Evolutionary conservation across 92 coral and sea anemone genomes (phyloP).

Genomic region (Palythoa heliodiscus): DNA sequence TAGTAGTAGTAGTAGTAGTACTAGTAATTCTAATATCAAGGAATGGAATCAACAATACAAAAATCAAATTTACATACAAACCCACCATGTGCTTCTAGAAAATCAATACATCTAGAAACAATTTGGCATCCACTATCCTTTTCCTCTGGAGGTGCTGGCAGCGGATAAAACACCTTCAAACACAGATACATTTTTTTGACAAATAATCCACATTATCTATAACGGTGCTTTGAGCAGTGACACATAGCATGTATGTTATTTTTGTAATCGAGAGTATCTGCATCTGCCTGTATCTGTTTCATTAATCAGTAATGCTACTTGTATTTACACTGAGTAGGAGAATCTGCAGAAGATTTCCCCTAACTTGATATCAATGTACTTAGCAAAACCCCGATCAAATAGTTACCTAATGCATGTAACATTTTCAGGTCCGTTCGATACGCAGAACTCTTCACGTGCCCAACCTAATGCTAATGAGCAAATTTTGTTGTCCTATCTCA

Average conservation of each 20-base stretch:
- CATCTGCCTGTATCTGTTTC: too few species aligned
- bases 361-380: not conserved
- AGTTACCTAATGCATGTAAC: not conserved
- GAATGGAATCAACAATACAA: not conserved
- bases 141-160: slow-evolving; percentile 49
- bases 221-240: not conserved
- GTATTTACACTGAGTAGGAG: too few species aligned
- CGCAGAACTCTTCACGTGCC: too few species aligned
- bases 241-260: not conserved
- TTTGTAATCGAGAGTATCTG: not conserved
- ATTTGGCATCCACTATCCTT: slow-evolving; percentile 80
- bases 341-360: not conserved
- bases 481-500: too few species aligned
- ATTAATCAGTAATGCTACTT: too few species aligned
- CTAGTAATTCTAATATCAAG: not conserved
- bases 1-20: too few species aligned
- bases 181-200: not conserved
- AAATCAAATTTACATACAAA: not conserved
- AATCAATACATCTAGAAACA: slow-evolving; percentile 89
- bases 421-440: too few species aligned
- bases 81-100: slow-evolving; percentile 83
- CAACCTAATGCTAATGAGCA: too few species aligned
- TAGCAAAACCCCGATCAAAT: not conserved
- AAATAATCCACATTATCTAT: not conserved
- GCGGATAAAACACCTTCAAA: slow-evolving; percentile 62